Evolutionary conservation across 2,797 vertebrate species (phyloP).

Genomic region (Sebastes paucispinis): DNA sequence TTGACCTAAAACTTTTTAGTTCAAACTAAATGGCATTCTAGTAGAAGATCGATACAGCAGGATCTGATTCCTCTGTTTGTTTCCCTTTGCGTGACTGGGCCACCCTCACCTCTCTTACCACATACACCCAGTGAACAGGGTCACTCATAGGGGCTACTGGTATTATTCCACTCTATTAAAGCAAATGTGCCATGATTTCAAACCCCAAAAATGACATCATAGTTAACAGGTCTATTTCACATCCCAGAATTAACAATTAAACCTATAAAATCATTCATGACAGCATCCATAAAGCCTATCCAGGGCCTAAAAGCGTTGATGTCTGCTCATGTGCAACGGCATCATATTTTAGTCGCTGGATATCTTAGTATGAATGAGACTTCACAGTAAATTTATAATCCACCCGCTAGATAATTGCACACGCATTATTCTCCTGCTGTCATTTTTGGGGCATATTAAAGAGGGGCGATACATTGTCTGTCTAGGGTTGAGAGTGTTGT

Average conservation of each 20-base stretch:
- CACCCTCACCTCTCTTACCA: conserved; percentile 65
- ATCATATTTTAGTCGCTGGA: conserved; percentile 76
- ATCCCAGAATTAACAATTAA: conserved; percentile 23
- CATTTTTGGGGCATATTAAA: conserved; percentile 79
- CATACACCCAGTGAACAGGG: conserved; percentile 65
- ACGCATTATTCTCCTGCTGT: conserved; percentile 54
- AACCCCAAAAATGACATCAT: conserved; percentile 81
- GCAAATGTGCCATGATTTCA: conserved; percentile 53
- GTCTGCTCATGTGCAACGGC: conserved; percentile 58
- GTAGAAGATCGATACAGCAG: conserved; percentile 64
- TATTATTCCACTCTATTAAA: conserved; percentile 30
- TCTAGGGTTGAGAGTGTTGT: conserved; percentile 66
- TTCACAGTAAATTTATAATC: conserved; percentile 30
- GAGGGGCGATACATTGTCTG: conserved; percentile 60
- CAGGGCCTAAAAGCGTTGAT: conserved; percentile 69
- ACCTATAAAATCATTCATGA: conserved; percentile 18
- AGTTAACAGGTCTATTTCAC: conserved; percentile 33
- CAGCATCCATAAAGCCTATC: conserved; percentile 68
- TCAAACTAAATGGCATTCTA: conserved; percentile 76
- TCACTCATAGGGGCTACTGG: conserved; percentile 59
- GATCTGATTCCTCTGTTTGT: conserved; percentile 67
- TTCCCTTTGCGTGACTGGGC: conserved; percentile 65
- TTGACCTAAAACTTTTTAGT: conserved; percentile 74
- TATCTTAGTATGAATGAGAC: conserved; percentile 66
- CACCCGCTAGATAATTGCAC: conserved; percentile 32